Evolutionary conservation across 2,888 invertebrate genomes (phyloP), one percentile per base, ranked within the genome.

Genomic region (Stratiomys singularior): DNA sequence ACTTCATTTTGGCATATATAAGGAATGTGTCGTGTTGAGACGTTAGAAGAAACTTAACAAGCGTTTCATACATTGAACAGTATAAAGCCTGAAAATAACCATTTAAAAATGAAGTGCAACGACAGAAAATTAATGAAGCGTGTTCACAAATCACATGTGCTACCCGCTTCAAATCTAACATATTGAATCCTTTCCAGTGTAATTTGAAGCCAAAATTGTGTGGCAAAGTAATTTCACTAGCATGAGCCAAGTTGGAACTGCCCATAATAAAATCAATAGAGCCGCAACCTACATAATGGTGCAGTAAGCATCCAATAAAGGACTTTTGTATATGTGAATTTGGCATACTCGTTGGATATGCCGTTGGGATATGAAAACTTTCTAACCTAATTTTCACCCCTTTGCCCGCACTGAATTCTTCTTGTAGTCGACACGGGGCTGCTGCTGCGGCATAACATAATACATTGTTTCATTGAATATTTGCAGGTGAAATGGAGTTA

Each of bases 271-370:
- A 64, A 64, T 64, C 64, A 64, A 64, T 64, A 64, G 28, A 64
- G 18, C 64, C 30, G 64, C 64, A 64, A 30, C 64, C 67, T 67
- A 67, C 37, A 67, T 67, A n/a, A 67, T 37, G 21, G 44, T n/a
- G 44, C 67, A 67, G 67, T 67, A 44, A 67, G 67, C 28, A 64
- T 64, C 64, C 64, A 1, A 64, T 60, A 25, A 60, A 60, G 23
- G 58, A 60, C 21, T 25, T 37, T 4, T 64, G 30, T 28, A 28
- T 44, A 30, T 44, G 28, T 44, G 67, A n/a, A 44, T 23, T 11
- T 21, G 52, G 52, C 15, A 13, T 18, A 18, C 15, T 52, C 3
- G 4, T 7, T 15, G 4, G 15, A 4, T 60, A 23, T 60, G 58
- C 23, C 25, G 58, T 60, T 23, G 25, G 58, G 11, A 60, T 23